phyloP scores from a whole-genome alignment of 2,888 invertebrate genomes.

The Blomia tropicalis region DNA sequence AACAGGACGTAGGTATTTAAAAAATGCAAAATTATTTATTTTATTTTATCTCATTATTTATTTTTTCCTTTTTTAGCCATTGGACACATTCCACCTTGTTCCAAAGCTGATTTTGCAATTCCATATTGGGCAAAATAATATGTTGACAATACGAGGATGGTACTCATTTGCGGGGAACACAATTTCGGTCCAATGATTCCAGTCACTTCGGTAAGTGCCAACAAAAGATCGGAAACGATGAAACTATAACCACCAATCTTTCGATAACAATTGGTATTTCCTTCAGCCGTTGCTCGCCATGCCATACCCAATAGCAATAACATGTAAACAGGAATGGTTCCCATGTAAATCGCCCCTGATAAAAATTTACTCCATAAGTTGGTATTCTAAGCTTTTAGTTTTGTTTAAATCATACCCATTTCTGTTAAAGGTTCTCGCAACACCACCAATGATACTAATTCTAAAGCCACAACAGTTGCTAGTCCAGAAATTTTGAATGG shows the following conservation, averaged over 20 bases:
- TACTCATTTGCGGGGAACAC: not conserved
- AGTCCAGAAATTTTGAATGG: not conserved
- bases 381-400: not conserved
- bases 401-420: not conserved
- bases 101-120: not conserved
- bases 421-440: not conserved
- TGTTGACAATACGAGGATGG: not conserved
- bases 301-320: slow-evolving; percentile 1
- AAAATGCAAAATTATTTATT: too few species aligned
- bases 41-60: too few species aligned
- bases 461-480: not conserved
- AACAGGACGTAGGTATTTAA: too few species aligned
- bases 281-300: not conserved
- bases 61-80: too few species aligned
- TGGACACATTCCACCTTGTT: too few species aligned
- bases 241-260: not conserved
- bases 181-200: not conserved
- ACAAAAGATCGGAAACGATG: not conserved
- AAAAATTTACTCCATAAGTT: not conserved
- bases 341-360: not conserved
- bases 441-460: not conserved
- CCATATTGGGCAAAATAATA: slow-evolving; percentile 8
- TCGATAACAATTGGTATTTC: not conserved
- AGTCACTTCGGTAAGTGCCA: slow-evolving; percentile 2
- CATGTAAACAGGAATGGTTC: not conserved